Evolutionary conservation across 2,797 vertebrate species (phyloP).

Genomic region (Caiman crocodilus): DNA sequence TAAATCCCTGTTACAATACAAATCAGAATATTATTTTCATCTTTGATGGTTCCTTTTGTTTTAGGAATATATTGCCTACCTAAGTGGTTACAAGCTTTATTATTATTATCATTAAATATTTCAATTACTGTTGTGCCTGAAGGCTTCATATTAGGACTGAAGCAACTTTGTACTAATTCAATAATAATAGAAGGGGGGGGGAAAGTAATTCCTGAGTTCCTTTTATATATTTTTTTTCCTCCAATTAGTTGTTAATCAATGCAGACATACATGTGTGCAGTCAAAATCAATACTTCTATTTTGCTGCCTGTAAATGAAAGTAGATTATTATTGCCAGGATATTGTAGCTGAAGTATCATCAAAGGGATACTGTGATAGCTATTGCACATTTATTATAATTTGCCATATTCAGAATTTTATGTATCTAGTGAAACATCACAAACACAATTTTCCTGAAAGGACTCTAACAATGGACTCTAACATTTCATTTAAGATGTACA

Average conservation of each 20-base stretch:
- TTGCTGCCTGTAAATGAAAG: not conserved
- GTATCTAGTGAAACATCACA: not conserved
- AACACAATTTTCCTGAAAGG: constrained; percentile 14
- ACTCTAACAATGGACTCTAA: not conserved
- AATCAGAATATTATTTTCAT: not conserved
- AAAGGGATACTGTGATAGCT: not conserved
- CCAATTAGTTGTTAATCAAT: not conserved
- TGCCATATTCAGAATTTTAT: not conserved
- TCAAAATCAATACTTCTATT: not conserved
- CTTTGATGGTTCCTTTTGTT: not conserved
- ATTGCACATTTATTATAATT: not conserved
- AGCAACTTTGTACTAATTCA: not conserved
- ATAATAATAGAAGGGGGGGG: not conserved
- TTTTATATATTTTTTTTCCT: not conserved
- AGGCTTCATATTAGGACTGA: not conserved
- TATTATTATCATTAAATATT: not conserved
- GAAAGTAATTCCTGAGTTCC: not conserved
- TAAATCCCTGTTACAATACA: not conserved
- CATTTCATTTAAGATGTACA: not conserved
- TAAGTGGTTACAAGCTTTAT: not conserved
- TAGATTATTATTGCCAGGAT: not conserved
- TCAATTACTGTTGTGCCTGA: not conserved
- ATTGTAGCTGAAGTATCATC: not conserved
- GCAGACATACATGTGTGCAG: not conserved
- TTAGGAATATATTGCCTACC: not conserved